phyloP scores from a whole-genome alignment of 2,113 vertebrate genomes.

The Lophura nycthemera region DNA sequence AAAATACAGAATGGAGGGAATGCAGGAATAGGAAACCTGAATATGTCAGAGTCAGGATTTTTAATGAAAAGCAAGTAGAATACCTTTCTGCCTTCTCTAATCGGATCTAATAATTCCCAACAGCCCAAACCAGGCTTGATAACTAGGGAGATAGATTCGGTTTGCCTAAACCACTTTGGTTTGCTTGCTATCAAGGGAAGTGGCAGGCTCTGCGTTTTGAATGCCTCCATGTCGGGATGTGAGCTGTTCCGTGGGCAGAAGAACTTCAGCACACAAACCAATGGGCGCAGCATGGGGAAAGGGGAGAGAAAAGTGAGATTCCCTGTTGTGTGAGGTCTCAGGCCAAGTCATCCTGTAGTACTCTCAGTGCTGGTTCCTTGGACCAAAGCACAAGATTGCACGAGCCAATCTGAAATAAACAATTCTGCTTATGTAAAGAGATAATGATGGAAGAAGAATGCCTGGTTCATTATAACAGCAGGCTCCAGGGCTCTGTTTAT shows the following conservation, averaged over 20 bases:
- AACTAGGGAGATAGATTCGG: neutral
- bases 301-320: neutral
- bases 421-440: neutral
- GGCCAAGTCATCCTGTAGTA: neutral
- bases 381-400: neutral
- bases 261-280: neutral
- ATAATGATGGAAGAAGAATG: neutral
- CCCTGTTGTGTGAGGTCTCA: neutral
- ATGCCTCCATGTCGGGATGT: neutral
- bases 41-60: neutral
- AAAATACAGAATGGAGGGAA: neutral
- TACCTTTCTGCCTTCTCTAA: slow-evolving; percentile 4
- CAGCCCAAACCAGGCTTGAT: neutral
- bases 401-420: neutral
- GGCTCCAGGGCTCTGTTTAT: neutral
- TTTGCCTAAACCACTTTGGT: neutral
- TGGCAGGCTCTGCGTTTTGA: neutral
- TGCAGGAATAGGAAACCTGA: neutral
- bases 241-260: neutral
- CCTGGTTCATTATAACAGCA: rapidly evolving
- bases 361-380: neutral
- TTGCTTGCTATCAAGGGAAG: neutral
- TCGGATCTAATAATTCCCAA: neutral
- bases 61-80: slow-evolving; percentile 22
- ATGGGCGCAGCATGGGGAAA: neutral